Evolutionary conservation across 2,113 vertebrate species (phyloP), one percentile per base, ranked within the genome.

Genomic region (Phylloscopus whistleri): DNA sequence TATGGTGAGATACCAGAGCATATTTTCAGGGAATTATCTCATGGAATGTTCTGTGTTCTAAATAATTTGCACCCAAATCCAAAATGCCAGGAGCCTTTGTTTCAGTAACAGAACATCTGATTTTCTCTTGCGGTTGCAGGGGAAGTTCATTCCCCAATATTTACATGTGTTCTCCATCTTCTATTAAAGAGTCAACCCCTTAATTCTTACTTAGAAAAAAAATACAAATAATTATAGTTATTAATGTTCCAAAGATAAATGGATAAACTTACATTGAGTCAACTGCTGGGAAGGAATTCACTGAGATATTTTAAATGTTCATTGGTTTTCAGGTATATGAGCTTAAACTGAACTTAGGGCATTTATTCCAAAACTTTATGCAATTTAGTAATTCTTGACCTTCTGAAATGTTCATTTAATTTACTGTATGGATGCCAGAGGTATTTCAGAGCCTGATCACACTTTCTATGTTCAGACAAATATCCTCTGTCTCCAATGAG

Each of bases 101-200:
- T 95, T 97, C 93, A 75, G 83, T 68, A 87, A 89, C 66, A 91
- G 93, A 96, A 95, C n/a, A 84, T 81, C 85, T 89, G 70, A 91
- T 90, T 96, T 80, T n/a, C 87, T 90, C 13, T 39, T 28, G 8
- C 80, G 55, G 87, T 89, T 96, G 68, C 82, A 93, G 93, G 62
- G 41, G 55, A 96, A 77, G 68, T 17, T 13, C n/a, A 73, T 96
- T 96, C 94, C 87, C 77, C 49, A 84, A 52, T 58, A 76, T n/a
- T 76, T 82, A 58, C 35, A 26, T 94, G 78, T 66, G 43, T 93
- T 89, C 76, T 95, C 63, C 79, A 62, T 58, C 90, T 94, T 92
- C 76, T 90, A 70, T 91, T 86, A 94, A 89, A 82, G 41, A 58
- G 10, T 24, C 26, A 92, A 69, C 6, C 5, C n/a, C 17, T 75